Evolutionary conservation across 1,140 invertebrate species (phyloP).

Genomic region (Lepeophtheirus salmonis): DNA sequence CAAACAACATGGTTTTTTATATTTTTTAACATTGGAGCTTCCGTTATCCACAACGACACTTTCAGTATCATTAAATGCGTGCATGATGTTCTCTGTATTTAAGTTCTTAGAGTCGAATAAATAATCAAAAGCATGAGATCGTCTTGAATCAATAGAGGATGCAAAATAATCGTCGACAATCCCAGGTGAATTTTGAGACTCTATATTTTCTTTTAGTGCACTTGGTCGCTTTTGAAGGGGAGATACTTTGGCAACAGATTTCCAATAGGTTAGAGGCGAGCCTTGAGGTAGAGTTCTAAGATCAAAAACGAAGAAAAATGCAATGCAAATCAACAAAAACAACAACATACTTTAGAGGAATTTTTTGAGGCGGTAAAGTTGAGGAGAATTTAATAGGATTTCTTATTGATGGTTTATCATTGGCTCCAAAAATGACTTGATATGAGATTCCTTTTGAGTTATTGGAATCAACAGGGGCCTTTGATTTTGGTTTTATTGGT

Average conservation of each 20-base stretch:
- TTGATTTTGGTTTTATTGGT: background rate
- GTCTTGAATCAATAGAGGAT: background rate
- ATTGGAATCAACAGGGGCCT: background rate
- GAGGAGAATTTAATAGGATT: background rate
- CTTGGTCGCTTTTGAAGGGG: background rate
- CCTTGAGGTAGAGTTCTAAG: background rate
- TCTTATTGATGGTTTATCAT: background rate
- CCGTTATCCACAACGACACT: background rate
- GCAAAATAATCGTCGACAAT: background rate
- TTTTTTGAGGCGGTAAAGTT: background rate
- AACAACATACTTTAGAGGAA: background rate
- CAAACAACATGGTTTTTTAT: background rate
- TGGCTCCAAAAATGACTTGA: background rate
- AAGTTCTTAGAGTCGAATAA: background rate
- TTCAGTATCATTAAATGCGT: background rate
- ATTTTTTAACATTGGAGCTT: background rate
- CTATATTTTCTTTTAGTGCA: background rate
- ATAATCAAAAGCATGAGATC: background rate
- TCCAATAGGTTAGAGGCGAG: background rate
- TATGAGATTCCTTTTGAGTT: background rate
- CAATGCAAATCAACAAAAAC: too few relatives aligned
- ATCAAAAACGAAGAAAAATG: background rate
- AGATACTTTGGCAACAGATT: background rate
- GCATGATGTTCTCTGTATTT: background rate
- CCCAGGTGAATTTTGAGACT: background rate